Evolutionary conservation across 2,888 invertebrate species (phyloP).

Genomic region (Globia sparganii): DNA sequence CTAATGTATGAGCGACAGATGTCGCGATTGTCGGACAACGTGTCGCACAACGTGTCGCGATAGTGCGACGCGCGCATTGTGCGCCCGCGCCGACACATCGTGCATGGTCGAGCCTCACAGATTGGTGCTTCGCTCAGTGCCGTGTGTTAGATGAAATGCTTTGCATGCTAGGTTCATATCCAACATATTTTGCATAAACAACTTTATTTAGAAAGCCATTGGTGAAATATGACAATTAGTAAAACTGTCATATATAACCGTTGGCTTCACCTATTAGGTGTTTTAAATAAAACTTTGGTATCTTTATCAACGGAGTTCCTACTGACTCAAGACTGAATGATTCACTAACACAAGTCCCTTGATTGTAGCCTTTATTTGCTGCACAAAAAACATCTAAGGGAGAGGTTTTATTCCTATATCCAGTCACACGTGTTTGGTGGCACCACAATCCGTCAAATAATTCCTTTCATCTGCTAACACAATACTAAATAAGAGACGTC

Average conservation of each 20-base stretch:
- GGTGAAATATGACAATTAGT: background rate
- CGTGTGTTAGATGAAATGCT: background rate
- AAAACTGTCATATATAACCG: background rate
- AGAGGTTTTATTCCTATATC: background rate
- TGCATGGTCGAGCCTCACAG: background rate
- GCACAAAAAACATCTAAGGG: too few species aligned
- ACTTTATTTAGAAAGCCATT: background rate
- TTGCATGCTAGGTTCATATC: background rate
- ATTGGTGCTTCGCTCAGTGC: background rate
- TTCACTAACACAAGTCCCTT: background rate
- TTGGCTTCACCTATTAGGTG: too few species aligned
- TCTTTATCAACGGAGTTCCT: background rate
- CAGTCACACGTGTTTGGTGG: background rate
- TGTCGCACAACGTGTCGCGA: conserved; percentile 59
- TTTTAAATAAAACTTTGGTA: background rate
- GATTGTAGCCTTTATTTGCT: too few species aligned
- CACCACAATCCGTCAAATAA: background rate
- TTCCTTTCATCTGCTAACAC: background rate
- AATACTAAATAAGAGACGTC: background rate
- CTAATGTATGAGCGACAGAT: conserved; percentile 51
- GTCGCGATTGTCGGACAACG: conserved; percentile 58
- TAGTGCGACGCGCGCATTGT: conserved; percentile 43
- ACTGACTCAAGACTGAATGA: background rate
- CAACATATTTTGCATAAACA: background rate
- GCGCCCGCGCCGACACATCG: conserved; percentile 4